Evolutionary conservation across 2,797 vertebrate species (phyloP).

Genomic region (Urocyon cinereoargenteus): DNA sequence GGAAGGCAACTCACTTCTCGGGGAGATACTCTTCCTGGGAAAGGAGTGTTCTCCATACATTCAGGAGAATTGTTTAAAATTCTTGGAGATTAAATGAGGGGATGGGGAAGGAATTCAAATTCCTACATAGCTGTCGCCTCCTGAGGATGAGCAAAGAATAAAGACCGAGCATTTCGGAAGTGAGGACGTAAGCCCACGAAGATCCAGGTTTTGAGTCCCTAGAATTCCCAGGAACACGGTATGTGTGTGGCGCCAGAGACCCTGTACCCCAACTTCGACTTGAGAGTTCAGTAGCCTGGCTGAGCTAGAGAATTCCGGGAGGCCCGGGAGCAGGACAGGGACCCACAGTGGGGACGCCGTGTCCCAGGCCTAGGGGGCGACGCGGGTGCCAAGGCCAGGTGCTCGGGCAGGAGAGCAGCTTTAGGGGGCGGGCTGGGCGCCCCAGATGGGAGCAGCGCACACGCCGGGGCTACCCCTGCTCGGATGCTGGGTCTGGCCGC

Average conservation of each 20-base stretch:
- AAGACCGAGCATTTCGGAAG: constrained; percentile 36
- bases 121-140: not conserved
- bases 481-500: not conserved
- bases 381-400: too few relatives aligned
- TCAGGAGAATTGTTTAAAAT: not conserved
- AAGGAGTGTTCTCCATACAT: not conserved
- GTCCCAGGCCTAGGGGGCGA: too few relatives aligned
- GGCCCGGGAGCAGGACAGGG: too few relatives aligned
- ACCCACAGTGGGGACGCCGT: not conserved
- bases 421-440: too few relatives aligned
- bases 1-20: not conserved
- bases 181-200: not conserved
- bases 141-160: constrained; percentile 14
- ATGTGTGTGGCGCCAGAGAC: not conserved
- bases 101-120: constrained; percentile 25
- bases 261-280: not conserved
- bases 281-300: not conserved
- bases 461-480: not conserved
- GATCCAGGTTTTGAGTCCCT: not conserved
- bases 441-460: not conserved
- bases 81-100: not conserved
- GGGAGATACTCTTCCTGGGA: not conserved
- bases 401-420: too few relatives aligned
- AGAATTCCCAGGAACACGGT: not conserved
- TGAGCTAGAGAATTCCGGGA: not conserved